A percentile compares a stretch with the other conserved stretches of the same genome.
Conservation (phyloP, 1,140 invertebrate genomes). For the Platorchestia sp. region DNA sequence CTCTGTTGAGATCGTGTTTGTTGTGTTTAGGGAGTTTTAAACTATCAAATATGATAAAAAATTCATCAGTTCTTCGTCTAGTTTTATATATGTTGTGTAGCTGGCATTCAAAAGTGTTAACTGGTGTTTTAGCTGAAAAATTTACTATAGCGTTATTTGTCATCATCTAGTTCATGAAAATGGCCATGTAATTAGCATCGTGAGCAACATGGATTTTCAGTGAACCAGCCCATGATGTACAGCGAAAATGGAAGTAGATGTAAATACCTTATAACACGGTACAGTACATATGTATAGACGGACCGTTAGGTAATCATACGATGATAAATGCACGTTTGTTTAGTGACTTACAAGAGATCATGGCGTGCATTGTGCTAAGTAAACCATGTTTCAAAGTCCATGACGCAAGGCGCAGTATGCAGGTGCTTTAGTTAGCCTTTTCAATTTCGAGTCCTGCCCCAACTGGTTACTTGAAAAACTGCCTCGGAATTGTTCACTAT, state of each 20-base stretch:
- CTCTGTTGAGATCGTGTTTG: too few relatives aligned
- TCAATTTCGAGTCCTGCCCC: too few relatives aligned
- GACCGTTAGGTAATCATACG: neutral
- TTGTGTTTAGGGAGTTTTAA: too few relatives aligned
- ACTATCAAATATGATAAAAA: too few relatives aligned
- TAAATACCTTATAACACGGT: neutral
- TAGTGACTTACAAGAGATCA: neutral
- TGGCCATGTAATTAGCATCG: neutral
- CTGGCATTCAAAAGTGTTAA: too few relatives aligned
- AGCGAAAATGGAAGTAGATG: neutral
- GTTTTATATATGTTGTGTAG: too few relatives aligned
- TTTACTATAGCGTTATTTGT: neutral
- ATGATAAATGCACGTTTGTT: neutral
- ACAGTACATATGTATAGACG: neutral
- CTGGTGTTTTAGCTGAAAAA: too few relatives aligned
- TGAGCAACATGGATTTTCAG: neutral
- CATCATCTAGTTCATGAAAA: neutral
- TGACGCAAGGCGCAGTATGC: too few relatives aligned
- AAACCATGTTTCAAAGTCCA: neutral
- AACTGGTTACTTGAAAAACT: too few relatives aligned
- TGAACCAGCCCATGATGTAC: neutral
- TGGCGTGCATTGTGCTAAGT: neutral
- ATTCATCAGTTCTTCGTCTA: too few relatives aligned
- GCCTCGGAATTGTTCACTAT: too few relatives aligned
- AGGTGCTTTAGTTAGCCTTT: neutral